phyloP scores from a whole-genome alignment of 2,888 invertebrate genomes.

The Melieria crassipennis region DNA sequence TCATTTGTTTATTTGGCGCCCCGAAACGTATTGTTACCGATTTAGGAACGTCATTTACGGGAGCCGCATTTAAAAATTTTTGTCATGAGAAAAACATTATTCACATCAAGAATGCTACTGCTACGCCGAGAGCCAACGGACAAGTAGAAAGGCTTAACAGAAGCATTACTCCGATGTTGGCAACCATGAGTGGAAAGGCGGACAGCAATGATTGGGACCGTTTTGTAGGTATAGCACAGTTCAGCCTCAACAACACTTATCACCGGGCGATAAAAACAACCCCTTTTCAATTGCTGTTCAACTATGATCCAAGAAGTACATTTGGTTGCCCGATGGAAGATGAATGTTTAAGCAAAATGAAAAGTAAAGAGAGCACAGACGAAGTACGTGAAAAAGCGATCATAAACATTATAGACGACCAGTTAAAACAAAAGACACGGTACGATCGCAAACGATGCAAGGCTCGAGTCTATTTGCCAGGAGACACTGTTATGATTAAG shows the following conservation, averaged over 20 bases:
- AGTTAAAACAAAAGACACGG: constrained; percentile 1
- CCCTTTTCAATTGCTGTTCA: constrained; percentile 12
- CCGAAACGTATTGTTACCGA: constrained; percentile 53
- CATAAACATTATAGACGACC: not conserved
- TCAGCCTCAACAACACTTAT: not conserved
- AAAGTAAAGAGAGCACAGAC: not conserved
- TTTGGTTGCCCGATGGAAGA: no score
- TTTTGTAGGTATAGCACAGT: constrained; percentile 28
- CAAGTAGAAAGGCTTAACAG: constrained; percentile 35
- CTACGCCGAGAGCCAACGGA: constrained; percentile 45
- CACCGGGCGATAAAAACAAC: constrained; percentile 30
- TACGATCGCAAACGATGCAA: constrained; percentile 8
- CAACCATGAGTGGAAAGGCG: constrained; percentile 20
- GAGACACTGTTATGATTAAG: constrained; percentile 6
- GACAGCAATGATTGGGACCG: constrained; percentile 35
- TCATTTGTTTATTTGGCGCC: constrained; percentile 51
- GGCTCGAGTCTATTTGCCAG: constrained; percentile 6
- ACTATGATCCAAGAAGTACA: no score
- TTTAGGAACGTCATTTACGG: constrained; percentile 47
- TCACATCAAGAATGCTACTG: constrained; percentile 46
- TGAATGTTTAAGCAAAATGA: no score
- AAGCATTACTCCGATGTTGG: constrained; percentile 31
- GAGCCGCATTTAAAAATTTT: constrained; percentile 42
- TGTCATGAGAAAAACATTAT: constrained; percentile 41
- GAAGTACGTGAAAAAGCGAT: not conserved